Evolutionary conservation across 1,140 invertebrate genomes (phyloP).

Genomic region (Glossosoma conforme): DNA sequence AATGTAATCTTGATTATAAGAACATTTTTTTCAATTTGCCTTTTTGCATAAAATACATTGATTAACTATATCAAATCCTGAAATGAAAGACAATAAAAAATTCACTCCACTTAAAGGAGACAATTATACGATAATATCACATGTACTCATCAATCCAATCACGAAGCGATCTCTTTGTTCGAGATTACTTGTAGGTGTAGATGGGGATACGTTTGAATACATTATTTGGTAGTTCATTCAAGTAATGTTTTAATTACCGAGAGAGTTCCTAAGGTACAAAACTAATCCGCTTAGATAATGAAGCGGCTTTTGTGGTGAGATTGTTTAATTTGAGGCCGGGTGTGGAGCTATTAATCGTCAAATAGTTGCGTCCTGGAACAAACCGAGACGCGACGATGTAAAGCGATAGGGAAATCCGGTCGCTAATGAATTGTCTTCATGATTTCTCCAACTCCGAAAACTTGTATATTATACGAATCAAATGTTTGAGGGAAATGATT

Average conservation of each 20-base stretch:
- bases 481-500: neutral
- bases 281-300: constrained; percentile 6
- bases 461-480: neutral
- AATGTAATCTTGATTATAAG: too few relatives aligned
- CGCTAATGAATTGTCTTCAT: neutral
- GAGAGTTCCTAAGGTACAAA: constrained; percentile 2
- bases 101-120: too few relatives aligned
- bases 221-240: neutral
- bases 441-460: neutral
- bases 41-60: too few relatives aligned
- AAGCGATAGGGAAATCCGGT: neutral
- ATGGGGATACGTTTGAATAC: neutral
- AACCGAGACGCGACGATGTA: neutral
- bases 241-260: constrained; percentile 6
- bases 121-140: too few relatives aligned
- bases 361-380: neutral
- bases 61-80: too few relatives aligned
- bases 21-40: too few relatives aligned
- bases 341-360: constrained; percentile 1
- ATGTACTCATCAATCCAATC: too few relatives aligned
- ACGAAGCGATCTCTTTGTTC: too few relatives aligned
- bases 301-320: constrained; percentile 2
- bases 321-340: constrained; percentile 7
- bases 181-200: constrained; percentile 2
- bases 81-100: too few relatives aligned